Evolutionary conservation across 2,113 vertebrate genomes (phyloP), one percentile per base, ranked within the genome.

Genomic region (Pongo abelii): DNA sequence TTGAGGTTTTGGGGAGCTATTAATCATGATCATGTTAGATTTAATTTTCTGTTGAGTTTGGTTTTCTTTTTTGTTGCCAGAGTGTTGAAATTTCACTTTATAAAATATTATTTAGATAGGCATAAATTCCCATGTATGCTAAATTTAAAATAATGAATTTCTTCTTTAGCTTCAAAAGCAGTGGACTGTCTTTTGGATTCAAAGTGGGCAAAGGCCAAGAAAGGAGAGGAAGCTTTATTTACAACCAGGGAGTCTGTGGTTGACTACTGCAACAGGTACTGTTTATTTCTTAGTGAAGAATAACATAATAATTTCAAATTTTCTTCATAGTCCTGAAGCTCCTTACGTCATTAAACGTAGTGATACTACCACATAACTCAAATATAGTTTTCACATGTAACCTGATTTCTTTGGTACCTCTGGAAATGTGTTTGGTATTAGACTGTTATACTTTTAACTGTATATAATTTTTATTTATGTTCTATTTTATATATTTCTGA

Each of bases 141-240:
- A 84, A 95, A 90, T 92, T 96, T 92, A 80, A 94, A 94, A 94
- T 93, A 61, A 95, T 69, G 59, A 78, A 32, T 95, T 96, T 97
- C 87, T 84, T 48, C 11, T 64, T 94, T 97, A 99, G 99, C 99
- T 91, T 99, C 99, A 69, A 99, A 99, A 99, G 99, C 99, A 38
- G 99, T 99, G 98, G 99, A 99, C 97, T 99, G 99, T 98, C 99
- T 99, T 95, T 97, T 99, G 98, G 99, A 99, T 98, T 99, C 99
- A 35, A 99, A 99, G 97, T 99, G 99, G 99, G 99, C 99, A 96
- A 99, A 99, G 97, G 99, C 99, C 35, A 99, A 99, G 98, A 99
- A 99, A 98, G 99, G 99, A 97, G 99, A 99, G 67, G 99, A 99
- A 97, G 99, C 99, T 77, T 97, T 99, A 81, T 99, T 99, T 98